Conservation (phyloP, 1,140 invertebrate genomes). For the Heliconius nattereri region DNA sequence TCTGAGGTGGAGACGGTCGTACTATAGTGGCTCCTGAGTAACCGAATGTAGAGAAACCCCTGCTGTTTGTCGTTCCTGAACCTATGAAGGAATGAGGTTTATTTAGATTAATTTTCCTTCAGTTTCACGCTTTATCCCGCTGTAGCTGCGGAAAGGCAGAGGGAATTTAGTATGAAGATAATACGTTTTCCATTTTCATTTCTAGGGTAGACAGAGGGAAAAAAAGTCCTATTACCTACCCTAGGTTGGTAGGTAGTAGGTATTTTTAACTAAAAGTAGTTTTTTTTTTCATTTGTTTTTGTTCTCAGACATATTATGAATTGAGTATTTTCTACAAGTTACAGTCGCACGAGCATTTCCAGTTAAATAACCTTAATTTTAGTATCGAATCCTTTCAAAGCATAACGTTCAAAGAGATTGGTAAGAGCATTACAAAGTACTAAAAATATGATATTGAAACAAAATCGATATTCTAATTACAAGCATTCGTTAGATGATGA, state of each 20-base stretch:
- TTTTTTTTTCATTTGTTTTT: no score
- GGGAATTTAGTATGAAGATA: not conserved
- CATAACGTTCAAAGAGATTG: not conserved
- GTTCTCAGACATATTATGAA: not conserved
- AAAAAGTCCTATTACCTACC: no score
- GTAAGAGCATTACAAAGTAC: slow-evolving; percentile 5
- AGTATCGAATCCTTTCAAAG: not conserved
- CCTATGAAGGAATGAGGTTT: slow-evolving; percentile 40
- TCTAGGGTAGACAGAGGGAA: no score
- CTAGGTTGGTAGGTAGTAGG: no score
- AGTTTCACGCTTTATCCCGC: not conserved
- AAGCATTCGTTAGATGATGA: not conserved
- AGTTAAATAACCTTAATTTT: not conserved
- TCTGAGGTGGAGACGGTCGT: slow-evolving; percentile 62
- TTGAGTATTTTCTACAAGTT: not conserved
- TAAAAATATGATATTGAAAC: slow-evolving; percentile 10
- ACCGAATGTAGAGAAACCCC: slow-evolving; percentile 82
- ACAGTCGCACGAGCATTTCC: not conserved
- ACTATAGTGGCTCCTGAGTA: slow-evolving; percentile 79
- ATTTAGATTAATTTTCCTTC: not conserved
- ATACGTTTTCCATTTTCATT: not conserved
- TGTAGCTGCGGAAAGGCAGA: no score
- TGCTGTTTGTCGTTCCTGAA: slow-evolving; percentile 64
- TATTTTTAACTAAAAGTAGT: no score
- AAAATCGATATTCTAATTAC: not conserved